Evolutionary conservation across 92 coral and sea anemone genomes (phyloP), one percentile per base, ranked within the genome.

Genomic region (Isaurus tuberculatus): DNA sequence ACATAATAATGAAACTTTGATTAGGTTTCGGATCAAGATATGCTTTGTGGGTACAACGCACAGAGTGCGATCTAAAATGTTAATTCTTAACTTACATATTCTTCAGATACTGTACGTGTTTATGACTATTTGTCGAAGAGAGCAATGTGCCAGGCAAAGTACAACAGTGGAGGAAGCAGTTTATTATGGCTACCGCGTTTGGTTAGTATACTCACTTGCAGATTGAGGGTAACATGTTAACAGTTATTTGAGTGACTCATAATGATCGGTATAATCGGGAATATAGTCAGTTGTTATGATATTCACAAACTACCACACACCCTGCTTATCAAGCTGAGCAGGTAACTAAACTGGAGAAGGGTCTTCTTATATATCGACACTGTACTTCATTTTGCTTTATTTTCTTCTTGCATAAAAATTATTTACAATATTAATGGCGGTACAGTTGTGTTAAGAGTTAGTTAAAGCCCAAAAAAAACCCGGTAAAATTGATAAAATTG

Each of bases 31-130:
- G 27, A 4, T n/a, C 14, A 25, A 9, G 1, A 44, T 75, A 25
- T 13, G 0, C 10, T 27, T 15, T 5, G 25, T 25, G 29, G 0
- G 10, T 69, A 1, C 10, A 42, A 16, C 10, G 33, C 1, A 0
- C 13, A 32, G 27, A 40, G 33, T 60, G 75, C 13, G 2, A 40
- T 15, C 40, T 31, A 20, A 5, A 17, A 8, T 1, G 22, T 14
- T 28, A 1, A 25, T 28, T 32, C 22, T 17, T 64, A 8, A 25
- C 40, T 6, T 34, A 46, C 8, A 10, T 83, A 23, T 73, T 58
- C 84, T 89, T 9, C 85, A 97, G 99, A 89, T 69, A 90, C 97
- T 44, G 99, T 97, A 5, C 97, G 99, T 29, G 93, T 97, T 17
- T 97, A 97, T 84, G 97, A 97, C 85, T 97, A 94, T 64, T 23